Conservation (phyloP, 2,888 invertebrate species). For the Glaucopsyche alexis region DNA sequence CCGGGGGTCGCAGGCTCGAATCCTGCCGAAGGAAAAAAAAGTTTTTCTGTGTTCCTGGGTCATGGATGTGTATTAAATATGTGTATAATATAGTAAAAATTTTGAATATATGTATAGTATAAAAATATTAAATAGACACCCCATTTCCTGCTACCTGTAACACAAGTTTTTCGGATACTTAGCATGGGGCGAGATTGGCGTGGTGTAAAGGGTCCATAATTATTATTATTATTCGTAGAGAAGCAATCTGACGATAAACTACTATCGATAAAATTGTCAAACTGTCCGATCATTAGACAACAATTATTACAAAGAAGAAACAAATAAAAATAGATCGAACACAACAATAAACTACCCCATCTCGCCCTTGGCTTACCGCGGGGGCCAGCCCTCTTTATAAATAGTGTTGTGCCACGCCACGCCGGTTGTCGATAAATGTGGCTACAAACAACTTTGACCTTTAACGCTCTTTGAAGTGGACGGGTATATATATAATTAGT, state of each 20-base stretch:
- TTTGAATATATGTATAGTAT: too few species aligned
- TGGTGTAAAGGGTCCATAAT: too few species aligned
- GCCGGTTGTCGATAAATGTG: slow-evolving; percentile 50
- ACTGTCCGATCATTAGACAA: slow-evolving; percentile 58
- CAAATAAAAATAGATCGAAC: slow-evolving; percentile 72
- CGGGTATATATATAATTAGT: neutral
- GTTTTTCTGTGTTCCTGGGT: too few species aligned
- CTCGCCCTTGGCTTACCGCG: slow-evolving; percentile 56
- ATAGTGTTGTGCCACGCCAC: slow-evolving; percentile 51
- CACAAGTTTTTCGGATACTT: too few species aligned
- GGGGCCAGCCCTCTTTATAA: slow-evolving; percentile 52
- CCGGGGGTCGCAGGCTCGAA: too few species aligned
- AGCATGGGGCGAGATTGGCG: too few species aligned
- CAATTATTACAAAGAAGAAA: slow-evolving; percentile 65
- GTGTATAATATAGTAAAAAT: too few species aligned
- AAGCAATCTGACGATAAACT: neutral
- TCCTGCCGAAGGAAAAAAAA: too few species aligned
- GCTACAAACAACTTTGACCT: slow-evolving; percentile 45
- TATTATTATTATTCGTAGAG: neutral
- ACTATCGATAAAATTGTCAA: slow-evolving; percentile 27
- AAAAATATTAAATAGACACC: too few species aligned
- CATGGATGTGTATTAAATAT: too few species aligned
- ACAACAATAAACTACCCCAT: slow-evolving; percentile 62
- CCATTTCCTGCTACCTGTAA: too few species aligned
- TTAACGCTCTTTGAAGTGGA: slow-evolving; percentile 30